Evolutionary conservation across 2,113 vertebrate species (phyloP), one percentile per base, ranked within the genome.

Genomic region (Rhinoderma darwinii): DNA sequence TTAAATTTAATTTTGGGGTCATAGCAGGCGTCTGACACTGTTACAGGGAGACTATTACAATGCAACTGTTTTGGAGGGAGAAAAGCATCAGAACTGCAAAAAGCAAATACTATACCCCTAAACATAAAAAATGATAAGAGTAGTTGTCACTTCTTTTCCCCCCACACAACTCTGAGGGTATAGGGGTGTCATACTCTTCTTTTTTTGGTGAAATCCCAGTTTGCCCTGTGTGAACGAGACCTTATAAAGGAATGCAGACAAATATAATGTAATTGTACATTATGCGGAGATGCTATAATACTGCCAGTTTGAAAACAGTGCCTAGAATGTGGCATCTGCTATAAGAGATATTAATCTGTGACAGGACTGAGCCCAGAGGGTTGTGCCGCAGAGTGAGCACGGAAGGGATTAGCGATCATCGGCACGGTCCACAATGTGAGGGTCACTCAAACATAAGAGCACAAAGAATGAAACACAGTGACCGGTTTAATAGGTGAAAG

Each of bases 331-430:
- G 63, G 82, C 27, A 39, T 74, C 50, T 84, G 68, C 68, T 17
- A 41, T 25, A 47, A 43, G n/a, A 27, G 68, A 54, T 27, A 37
- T 12, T 84, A 84, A 84, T 84, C 72, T 84, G 50, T 14, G 70
- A n/a, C 50, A 75, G 18, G 39, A 51, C 37, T 27, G 43, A 20
- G 66, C 43, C 59, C 83, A 84, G 35, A 44, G 83, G n/a, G 25
- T 6, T 11, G 75, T 35, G 50, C 22, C 18, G 50, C 83, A 20
- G 44, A n/a, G 83, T 84, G 72, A 84, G 83, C 83, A 84, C 12
- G 43, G 51, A 54, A 44, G 51, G 51, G 72, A 84, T 84, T 84
- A 84, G 54, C 50, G 7, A 30, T 61, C 72, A 75, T 72, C 25
- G 54, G 12, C 25, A 12, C 51, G 30, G 68, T 61, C 32, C 43